Base-by-base conservation (phyloP, 2,113 vertebrate species). In the Hassar affinis region DNA sequence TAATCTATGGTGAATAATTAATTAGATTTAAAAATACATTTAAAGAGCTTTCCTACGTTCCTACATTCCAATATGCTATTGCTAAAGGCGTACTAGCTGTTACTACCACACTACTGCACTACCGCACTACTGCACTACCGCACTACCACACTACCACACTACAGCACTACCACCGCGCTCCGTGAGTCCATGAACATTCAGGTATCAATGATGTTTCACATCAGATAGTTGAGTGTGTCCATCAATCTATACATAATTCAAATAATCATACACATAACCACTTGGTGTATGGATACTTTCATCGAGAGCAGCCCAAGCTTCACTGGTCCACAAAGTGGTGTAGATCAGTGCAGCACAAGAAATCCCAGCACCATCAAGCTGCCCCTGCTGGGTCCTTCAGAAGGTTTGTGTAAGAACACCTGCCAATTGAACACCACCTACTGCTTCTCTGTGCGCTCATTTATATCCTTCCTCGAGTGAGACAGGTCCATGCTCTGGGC, bases 401-500 rank as follows among this genome's bases (percentile, higher is more conserved):
- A 33, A 51, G 12, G 12, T 51, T n/a, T n/a, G n/a, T n/a, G n/a
- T n/a, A n/a, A n/a, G n/a, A n/a, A n/a, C n/a, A n/a, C n/a, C n/a
- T n/a, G n/a, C n/a, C n/a, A n/a, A n/a, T n/a, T n/a, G n/a, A n/a
- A n/a, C n/a, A 42, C 38, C 38, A 5, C 11, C 30, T 83, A 90
- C 81, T 80, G 68, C 66, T 91, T 85, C 35, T 91, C 87, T 52
- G 81, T 82, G 33, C 79, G 81, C 76, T 93, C 88, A 78, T 87
- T 90, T 8, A 54, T 80, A 7, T 94, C 91, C 83, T 89, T 93
- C 77, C 85, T 91, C 0, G 91, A 92, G 51, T 92, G 91, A 6
- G 94, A 95, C 17, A 95, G 90, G 47, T 95, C 92, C 86, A 92
- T 92, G 52, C 93, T 90, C 22, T 92, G 83, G 9, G 87, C 89